These are phyloP conservation scores for Accipiter minullus DNA, from an alignment of 2,797 vertebrate genomes.

Conservation along the genomic window DNA sequence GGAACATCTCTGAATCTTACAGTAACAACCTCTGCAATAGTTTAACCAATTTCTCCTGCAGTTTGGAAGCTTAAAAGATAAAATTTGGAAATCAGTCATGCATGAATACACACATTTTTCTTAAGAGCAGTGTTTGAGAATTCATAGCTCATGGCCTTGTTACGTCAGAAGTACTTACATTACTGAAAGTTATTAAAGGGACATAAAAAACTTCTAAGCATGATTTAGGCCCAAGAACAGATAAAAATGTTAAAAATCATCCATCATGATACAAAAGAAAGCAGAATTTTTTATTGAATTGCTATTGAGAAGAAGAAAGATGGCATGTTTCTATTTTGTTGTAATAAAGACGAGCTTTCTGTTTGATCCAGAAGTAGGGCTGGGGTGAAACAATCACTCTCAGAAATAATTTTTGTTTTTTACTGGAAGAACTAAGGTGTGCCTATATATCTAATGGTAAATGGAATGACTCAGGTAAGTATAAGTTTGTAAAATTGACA, in stretches of 20 bases:
- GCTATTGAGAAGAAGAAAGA: not conserved
- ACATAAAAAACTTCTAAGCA: not conserved
- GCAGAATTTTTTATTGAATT: not conserved
- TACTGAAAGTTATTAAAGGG: constrained; percentile 4
- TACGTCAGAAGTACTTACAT: constrained; percentile 31
- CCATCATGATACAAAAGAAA: not conserved
- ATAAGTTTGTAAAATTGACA: not conserved
- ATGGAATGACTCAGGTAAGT: constrained; percentile 3
- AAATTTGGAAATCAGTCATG: not conserved
- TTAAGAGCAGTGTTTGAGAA: not conserved
- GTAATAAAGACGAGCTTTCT: not conserved
- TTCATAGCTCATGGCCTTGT: not conserved
- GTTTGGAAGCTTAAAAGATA: not conserved
- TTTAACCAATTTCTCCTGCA: not conserved
- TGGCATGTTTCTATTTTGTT: not conserved
- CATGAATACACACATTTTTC: not conserved
- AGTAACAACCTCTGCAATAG: not conserved
- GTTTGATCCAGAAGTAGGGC: not conserved
- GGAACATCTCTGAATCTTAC: not conserved
- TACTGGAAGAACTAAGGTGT: not conserved
- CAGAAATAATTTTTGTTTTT: not conserved
- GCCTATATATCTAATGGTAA: not conserved
- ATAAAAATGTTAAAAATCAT: constrained; percentile 19
- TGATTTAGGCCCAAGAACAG: not conserved
- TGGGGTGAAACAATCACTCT: not conserved